Base-by-base conservation (phyloP, 1,140 invertebrate genomes). In the Drosophila pallidifrons region DNA sequence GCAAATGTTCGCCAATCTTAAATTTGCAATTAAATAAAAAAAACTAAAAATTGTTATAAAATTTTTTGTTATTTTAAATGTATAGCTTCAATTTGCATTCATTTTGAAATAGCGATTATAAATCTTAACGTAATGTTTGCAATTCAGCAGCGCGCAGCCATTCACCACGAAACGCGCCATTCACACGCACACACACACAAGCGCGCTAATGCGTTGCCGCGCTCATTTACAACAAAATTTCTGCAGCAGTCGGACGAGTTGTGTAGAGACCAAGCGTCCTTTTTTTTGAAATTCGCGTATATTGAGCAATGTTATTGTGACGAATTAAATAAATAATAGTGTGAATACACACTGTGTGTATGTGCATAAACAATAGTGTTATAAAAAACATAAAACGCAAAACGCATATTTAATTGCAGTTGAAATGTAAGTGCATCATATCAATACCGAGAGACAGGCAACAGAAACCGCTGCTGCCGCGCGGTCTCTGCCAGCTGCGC, bases 221-320 rank as follows among this genome's bases (percentile, higher is more conserved):
- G 73, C 73, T 71, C 73, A 76, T 76, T 76, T 76, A 59, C 46
- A 65, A 76, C 52, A 76, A 71, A 72, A 65, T 71, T 76, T 59
- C 38, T 58, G 45, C 45, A 13, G 67, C 60, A 60, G 35, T 46
- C 68, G n/a, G 60, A 59, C 73, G 54, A 52, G 4, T 51, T 11
- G 20, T 25, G 20, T 25, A 25, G 20, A 3, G 54, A 10, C 7
- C 59, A n/a, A 58, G 73, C 73, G 68, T 71, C 73, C 68, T 71
- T 76, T 72, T 72, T 32, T 32, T 30, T 35, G 15, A 51, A 43
- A 43, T n/a, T 35, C 30, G 7, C 11, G 25, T 35, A 64, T 45
- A 38, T 8, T 2, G 8, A 58, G 11, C 32, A 64, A 49, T 61
- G 38, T 69, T 43, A 57, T 49, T 74, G 71, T 74, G 64, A 28